Evolutionary conservation across 2,888 invertebrate species (phyloP), one percentile per base, ranked within the genome.

Genomic region (Synanthedon formicaeformis): DNA sequence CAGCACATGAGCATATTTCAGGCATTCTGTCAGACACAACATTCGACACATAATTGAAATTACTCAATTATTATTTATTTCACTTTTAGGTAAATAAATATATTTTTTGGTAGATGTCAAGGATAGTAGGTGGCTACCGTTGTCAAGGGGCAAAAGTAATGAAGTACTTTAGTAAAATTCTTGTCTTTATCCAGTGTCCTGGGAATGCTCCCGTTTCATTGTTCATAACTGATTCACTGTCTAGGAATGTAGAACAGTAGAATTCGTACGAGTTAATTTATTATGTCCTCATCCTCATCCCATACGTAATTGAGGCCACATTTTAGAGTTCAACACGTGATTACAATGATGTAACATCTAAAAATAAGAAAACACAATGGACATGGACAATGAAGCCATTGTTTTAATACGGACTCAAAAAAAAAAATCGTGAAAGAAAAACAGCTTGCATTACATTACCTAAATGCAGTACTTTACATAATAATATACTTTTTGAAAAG

Each of bases 201-300:
- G 45, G 14, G 45, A 45, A 45, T 14, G 45, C 14, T 49, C 23
- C 23, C 23, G 49, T 16, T 16, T 18, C 49, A 18, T 49, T 49
- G 5, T 59, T 60, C 63, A 61, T 57, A 52, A 34, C 58, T 60
- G 64, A 67, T 55, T 65, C 63, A 66, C 60, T 62, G 69, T 70
- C 67, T 70, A 67, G 63, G 65, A 68, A 68, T 70, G 41, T 40
- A 23, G 52, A 51, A 23, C 45, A 45, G n/a, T 45, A 12, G 49
- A 49, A 14, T 45, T 13, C n/a, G 13, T 13, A 45, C 8, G 14
- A 45, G 45, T 45, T 45, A 14, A 45, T 45, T 45, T 45, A 45
- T 45, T 45, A 45, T 45, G 45, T 45, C 8, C 16, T 60, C 58
- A 60, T 60, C 58, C 55, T 54, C 54, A 34, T 34, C 34, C 34